A percentile compares a stretch with the other conserved stretches of the same genome.
Evolutionary conservation across 2,797 vertebrate genomes (phyloP).

Genomic region (Microhierax caerulescens): DNA sequence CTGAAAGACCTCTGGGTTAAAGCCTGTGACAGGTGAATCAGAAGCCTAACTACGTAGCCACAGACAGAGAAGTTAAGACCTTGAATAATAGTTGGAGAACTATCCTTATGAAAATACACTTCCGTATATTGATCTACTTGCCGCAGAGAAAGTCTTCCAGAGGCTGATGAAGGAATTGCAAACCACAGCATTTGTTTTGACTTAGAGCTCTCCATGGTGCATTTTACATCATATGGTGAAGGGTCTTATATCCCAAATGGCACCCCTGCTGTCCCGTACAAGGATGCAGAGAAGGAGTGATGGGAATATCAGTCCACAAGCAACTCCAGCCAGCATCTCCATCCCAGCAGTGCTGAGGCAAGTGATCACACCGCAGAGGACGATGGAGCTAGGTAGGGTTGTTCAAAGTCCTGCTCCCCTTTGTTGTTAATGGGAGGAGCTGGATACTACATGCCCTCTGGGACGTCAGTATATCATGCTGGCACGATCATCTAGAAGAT

Average conservation of each 20-base stretch:
- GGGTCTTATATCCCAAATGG: not conserved
- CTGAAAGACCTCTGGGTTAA: not conserved
- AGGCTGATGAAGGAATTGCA: not conserved
- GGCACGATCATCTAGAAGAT: not conserved
- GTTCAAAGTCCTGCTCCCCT: not conserved
- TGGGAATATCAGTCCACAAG: accelerated
- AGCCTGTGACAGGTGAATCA: not conserved
- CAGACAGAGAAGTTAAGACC: not conserved
- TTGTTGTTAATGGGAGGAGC: not conserved
- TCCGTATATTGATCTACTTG: not conserved
- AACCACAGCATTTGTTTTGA: not conserved
- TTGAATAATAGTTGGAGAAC: not conserved
- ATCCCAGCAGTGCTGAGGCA: not conserved
- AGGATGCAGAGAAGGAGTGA: not conserved
- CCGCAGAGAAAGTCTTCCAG: not conserved
- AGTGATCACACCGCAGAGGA: not conserved
- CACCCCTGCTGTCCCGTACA: not conserved
- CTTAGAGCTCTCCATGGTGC: not conserved
- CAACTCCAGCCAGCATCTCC: not conserved
- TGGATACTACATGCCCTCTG: not conserved
- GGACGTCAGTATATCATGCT: not conserved
- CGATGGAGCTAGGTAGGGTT: not conserved
- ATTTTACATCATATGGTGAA: not conserved
- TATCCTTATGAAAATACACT: not conserved
- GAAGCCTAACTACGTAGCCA: not conserved